These are phyloP conservation scores for Agrenia bidenticulata DNA, from an alignment of 2,888 invertebrate genomes.

Conservation along the genomic window DNA sequence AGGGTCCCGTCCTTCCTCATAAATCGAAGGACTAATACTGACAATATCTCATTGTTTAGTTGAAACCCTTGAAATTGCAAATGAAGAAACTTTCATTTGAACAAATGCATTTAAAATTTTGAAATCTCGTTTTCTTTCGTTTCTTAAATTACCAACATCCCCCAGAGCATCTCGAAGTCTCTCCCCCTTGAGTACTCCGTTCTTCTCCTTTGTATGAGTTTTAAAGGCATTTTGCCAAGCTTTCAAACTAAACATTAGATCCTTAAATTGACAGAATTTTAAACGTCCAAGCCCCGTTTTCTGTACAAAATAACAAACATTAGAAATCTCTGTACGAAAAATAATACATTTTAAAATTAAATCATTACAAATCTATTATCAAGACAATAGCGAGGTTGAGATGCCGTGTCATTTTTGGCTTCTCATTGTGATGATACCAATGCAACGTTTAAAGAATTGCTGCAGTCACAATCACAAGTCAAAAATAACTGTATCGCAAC, in stretches of 20 bases:
- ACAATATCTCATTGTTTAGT: conserved; percentile 78
- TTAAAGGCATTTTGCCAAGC: conserved; percentile 89
- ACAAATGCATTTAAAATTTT: neutral
- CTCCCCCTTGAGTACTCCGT: conserved; percentile 84
- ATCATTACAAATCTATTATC: too few species aligned
- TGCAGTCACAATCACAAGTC: too few species aligned
- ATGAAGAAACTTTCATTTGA: neutral
- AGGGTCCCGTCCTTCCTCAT: conserved; percentile 91
- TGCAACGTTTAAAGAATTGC: too few species aligned
- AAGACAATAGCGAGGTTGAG: too few species aligned
- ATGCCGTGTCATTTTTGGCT: too few species aligned
- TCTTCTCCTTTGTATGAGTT: conserved; percentile 85
- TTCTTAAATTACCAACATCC: conserved; percentile 68
- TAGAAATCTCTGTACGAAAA: conserved; percentile 56
- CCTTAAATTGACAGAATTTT: conserved; percentile 82
- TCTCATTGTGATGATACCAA: too few species aligned
- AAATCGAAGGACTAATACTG: conserved; percentile 77
- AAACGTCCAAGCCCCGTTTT: conserved; percentile 76
- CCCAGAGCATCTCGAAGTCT: conserved; percentile 76
- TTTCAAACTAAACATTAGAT: conserved; percentile 86
- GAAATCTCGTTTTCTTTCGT: neutral
- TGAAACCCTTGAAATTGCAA: conserved; percentile 71
- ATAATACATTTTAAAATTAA: too few species aligned
- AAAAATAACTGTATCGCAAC: too few species aligned
- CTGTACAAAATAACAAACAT: conserved; percentile 56